These are phyloP conservation scores for Cladorhizidae sp. DNA, from an alignment of 37 sponge, comb jelly and placozoan species.

Conservation along the genomic window DNA sequence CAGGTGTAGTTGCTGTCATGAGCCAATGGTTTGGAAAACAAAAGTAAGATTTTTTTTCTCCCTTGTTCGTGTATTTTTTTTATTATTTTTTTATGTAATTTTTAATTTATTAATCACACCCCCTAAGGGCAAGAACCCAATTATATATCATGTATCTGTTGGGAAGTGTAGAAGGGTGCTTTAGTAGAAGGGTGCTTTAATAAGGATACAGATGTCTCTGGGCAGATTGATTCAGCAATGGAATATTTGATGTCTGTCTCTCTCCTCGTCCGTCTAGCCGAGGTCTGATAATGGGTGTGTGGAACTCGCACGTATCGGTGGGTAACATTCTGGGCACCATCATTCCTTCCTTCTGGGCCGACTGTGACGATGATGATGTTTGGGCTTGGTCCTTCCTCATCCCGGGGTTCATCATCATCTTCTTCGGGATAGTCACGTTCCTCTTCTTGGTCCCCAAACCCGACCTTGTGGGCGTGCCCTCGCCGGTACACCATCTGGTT, in stretches of 20 bases:
- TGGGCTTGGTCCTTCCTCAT: constrained; percentile 70
- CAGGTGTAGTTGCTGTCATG: constrained; percentile 89
- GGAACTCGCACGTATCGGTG: constrained; percentile 94
- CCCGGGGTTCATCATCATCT: constrained; percentile 68
- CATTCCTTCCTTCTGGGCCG: constrained; percentile 86
- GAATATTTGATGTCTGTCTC: not conserved
- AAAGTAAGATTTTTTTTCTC: constrained; percentile 36
- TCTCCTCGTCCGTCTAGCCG: constrained; percentile 49
- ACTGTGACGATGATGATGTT: constrained; percentile 8
- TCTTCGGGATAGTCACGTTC: constrained; percentile 41
- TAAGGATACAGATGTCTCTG: too few relatives aligned
- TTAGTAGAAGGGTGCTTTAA: too few relatives aligned
- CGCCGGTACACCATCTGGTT: constrained; percentile 54
- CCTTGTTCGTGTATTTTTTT: not conserved
- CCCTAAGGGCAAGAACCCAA: too few relatives aligned
- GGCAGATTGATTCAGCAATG: not conserved
- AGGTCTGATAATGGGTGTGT: constrained; percentile 94
- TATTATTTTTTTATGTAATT: too few relatives aligned
- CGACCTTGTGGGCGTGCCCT: constrained; percentile 50
- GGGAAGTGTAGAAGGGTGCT: too few relatives aligned
- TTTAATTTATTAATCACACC: too few relatives aligned
- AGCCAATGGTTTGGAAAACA: constrained; percentile 90
- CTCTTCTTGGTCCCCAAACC: constrained; percentile 50
- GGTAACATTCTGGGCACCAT: constrained; percentile 94
- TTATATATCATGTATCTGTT: too few relatives aligned